A percentile compares a stretch with the other conserved stretches of the same genome.
Evolutionary conservation across 2,888 invertebrate species (phyloP).

Genomic region (Anaspis maculata): DNA sequence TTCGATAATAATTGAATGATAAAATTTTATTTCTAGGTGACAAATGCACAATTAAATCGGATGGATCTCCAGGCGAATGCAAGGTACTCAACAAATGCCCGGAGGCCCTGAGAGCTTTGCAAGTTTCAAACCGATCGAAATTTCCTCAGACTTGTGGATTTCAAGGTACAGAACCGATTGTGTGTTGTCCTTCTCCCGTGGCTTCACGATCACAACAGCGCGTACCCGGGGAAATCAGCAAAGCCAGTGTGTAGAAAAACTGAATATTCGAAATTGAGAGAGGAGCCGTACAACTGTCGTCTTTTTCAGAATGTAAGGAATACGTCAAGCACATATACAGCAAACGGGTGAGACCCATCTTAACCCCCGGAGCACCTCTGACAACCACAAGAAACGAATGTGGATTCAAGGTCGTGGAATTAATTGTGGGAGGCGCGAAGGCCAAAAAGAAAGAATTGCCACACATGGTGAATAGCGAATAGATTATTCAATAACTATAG

Average conservation of each 20-base stretch:
- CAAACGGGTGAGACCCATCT: not conserved
- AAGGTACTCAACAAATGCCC: not conserved
- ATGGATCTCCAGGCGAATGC: not conserved
- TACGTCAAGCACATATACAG: not conserved
- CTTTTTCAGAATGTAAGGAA: slow-evolving; percentile 1
- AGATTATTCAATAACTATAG: slow-evolving; percentile 1
- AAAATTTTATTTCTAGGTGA: slow-evolving; percentile 1
- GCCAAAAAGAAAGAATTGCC: slow-evolving; percentile 8
- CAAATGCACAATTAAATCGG: not conserved
- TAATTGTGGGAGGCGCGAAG: slow-evolving; percentile 5
- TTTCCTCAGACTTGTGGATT: slow-evolving; percentile 1
- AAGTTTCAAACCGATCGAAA: not conserved
- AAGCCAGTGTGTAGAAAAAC: not conserved
- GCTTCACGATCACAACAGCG: not conserved
- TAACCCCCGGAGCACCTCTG: not conserved
- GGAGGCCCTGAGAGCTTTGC: not conserved
- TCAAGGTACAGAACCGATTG: not conserved
- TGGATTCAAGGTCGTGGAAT: slow-evolving; percentile 4
- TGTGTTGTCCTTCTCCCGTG: not conserved
- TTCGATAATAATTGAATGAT: too few relatives aligned
- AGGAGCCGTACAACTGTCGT: too few relatives aligned
- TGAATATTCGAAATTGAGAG: too few relatives aligned
- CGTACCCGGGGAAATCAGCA: not conserved
- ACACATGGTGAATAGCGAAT: slow-evolving; percentile 8
- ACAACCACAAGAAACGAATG: slow-evolving; percentile 4